Percentiles rank a stretch among this genome's conserved stretches.
Conservation (phyloP, 2,888 invertebrate genomes). For the Hirtodrosophila alboralis region DNA sequence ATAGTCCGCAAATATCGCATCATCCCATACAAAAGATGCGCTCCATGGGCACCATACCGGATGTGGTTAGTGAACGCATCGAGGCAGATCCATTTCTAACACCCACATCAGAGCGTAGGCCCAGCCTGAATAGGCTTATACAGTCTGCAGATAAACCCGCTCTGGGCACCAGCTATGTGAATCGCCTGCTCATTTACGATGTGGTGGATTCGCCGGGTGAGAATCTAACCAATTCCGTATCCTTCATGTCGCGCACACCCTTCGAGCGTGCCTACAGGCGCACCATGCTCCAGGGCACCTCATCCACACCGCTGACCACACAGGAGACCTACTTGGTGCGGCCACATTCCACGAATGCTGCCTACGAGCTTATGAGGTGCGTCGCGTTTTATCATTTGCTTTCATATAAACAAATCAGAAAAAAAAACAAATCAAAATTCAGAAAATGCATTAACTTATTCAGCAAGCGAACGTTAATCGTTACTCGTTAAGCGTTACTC, state of each 20-base stretch:
- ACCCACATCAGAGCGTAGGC: slow-evolving; percentile 81
- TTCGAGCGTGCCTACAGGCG: slow-evolving; percentile 83
- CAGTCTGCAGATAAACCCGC: slow-evolving; percentile 77
- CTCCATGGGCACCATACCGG: slow-evolving; percentile 84
- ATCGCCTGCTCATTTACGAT: slow-evolving; percentile 70
- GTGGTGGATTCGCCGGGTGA: slow-evolving; percentile 69
- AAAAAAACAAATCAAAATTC: slow-evolving; percentile 6
- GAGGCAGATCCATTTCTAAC: slow-evolving; percentile 83
- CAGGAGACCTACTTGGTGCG: slow-evolving; percentile 63
- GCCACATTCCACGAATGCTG: slow-evolving; percentile 81
- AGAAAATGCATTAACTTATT: no score
- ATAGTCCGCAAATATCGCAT: slow-evolving; percentile 64
- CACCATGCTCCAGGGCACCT: slow-evolving; percentile 79
- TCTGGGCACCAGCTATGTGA: slow-evolving; percentile 53
- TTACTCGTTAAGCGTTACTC: slow-evolving; percentile 33
- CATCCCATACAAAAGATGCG: slow-evolving; percentile 84
- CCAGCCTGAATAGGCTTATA: slow-evolving; percentile 68
- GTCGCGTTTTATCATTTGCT: slow-evolving; percentile 66
- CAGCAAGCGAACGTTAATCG: slow-evolving; percentile 25
- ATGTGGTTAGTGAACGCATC: slow-evolving; percentile 82
- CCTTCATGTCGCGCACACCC: slow-evolving; percentile 83
- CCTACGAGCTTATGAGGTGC: slow-evolving; percentile 82
- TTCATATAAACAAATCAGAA: slow-evolving; percentile 14
- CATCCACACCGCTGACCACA: slow-evolving; percentile 76
- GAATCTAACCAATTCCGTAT: slow-evolving; percentile 61